Evolutionary conservation across 2,888 invertebrate species (phyloP).

Genomic region (Eilema depressum): DNA sequence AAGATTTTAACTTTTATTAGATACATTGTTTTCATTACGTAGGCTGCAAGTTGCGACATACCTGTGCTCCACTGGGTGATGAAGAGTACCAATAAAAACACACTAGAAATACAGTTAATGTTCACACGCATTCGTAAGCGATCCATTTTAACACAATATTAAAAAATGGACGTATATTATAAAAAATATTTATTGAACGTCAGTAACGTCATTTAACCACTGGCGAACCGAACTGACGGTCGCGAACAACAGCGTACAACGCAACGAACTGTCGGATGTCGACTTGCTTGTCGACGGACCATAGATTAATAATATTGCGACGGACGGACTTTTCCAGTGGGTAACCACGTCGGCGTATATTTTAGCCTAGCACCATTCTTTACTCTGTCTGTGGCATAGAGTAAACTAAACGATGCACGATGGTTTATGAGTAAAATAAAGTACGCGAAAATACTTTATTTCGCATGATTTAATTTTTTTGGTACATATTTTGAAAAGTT

Average conservation of each 20-base stretch:
- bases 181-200: constrained; percentile 33
- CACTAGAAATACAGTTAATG: constrained; percentile 51
- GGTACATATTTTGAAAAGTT: too few relatives aligned
- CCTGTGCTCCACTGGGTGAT: constrained; percentile 52
- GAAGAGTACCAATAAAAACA: constrained; percentile 54
- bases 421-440: too few relatives aligned
- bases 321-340: constrained; percentile 15
- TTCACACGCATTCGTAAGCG: constrained; percentile 59
- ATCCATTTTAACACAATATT: constrained; percentile 61
- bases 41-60: constrained; percentile 53
- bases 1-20: constrained; percentile 27
- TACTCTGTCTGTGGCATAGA: background rate
- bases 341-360: constrained; percentile 5
- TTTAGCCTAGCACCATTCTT: background rate
- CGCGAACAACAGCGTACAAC: too few relatives aligned
- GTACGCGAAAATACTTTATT: too few relatives aligned
- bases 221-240: constrained; percentile 30
- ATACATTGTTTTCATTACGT: constrained; percentile 47
- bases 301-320: too few relatives aligned
- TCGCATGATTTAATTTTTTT: too few relatives aligned
- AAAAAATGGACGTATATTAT: constrained; percentile 46
- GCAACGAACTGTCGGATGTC: background rate
- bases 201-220: constrained; percentile 55
- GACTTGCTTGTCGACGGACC: too few relatives aligned
- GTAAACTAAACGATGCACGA: too few relatives aligned